A percentile compares a stretch with the other conserved stretches of the same genome.
Evolutionary conservation across 2,797 vertebrate species (phyloP).

Genomic region (Erethizon dorsatum): DNA sequence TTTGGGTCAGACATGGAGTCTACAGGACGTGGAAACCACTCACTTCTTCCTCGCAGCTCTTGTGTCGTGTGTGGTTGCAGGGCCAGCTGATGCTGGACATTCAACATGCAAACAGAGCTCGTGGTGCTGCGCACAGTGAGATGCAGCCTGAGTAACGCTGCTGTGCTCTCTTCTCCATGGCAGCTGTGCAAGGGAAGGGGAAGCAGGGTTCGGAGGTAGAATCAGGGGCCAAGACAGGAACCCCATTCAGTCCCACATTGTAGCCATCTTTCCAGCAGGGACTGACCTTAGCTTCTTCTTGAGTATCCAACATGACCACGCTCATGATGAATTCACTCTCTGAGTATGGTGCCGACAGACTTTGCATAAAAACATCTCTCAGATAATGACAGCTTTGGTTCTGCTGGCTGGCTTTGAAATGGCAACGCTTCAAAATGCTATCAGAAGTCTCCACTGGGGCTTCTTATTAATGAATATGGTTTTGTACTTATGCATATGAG

Average conservation of each 20-base stretch:
- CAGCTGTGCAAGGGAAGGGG: background rate
- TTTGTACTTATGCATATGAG: constrained; percentile 81
- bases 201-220: constrained; percentile 53
- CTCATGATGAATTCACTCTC: constrained; percentile 74
- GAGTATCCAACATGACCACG: constrained; percentile 45
- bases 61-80: background rate
- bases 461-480: constrained; percentile 77
- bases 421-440: constrained; percentile 71
- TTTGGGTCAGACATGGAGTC: constrained; percentile 10
- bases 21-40: background rate
- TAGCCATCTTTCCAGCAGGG: background rate
- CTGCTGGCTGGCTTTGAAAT: constrained; percentile 68
- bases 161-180: constrained; percentile 55
- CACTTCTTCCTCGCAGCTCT: background rate
- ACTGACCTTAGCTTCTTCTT: constrained; percentile 1
- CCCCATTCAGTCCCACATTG: constrained; percentile 42
- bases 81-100: background rate
- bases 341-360: constrained; percentile 53
- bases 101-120: background rate
- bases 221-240: constrained; percentile 1
- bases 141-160: background rate
- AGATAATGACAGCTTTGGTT: constrained; percentile 81
- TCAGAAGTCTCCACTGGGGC: constrained; percentile 75
- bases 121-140: background rate
- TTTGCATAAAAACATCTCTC: constrained; percentile 68